Base-by-base conservation (phyloP, 2,888 invertebrate genomes). In the Villa cingulata region DNA sequence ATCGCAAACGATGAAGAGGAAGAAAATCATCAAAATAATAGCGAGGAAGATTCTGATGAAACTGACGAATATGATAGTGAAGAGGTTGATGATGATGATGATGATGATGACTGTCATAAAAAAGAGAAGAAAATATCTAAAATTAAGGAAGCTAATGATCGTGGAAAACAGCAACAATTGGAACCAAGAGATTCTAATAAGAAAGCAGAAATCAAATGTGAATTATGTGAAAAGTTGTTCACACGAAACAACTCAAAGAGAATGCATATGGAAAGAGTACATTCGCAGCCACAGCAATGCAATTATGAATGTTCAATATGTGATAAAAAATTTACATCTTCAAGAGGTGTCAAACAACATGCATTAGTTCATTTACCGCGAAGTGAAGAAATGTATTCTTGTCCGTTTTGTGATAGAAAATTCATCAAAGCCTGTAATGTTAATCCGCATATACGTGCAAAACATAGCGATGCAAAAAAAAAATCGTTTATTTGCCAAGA, bases 401-500 rank as follows among this genome's bases (percentile, higher is more conserved):
- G 56, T 44, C 50, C 47, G 2, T 54, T 49, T 45, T 55, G 55
- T 37, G 50, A 54, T 42, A 55, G 53, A 39, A 50, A 48, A 18
- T 51, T 51, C n/a, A 48, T 48, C 17, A 51, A 49, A 40, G 18
- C 47, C 2, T 39, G 43, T 12, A 51, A 49, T 43, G 45, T 51
- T 17, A 42, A 45, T 12, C 43, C 48, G 2, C 53, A 55, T 43
- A 49, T 54, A 10, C 48, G 50, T 16, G 59, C 63, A 1, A 59
- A 65, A 32, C 68, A 68, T 46, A 57, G 60, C 3, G 64, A 64
- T 29, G 12, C 32, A 32, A 58, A 59, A 14, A 64, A 29, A 9
- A 29, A 70, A 46, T 71, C 71, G 1, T 73, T 62, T 50, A 64
- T 71, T 15, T 73, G 73, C 51, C 71, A 72, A 48, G 63, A 66